phyloP scores from a whole-genome alignment of 1,140 invertebrate genomes.

The Andricus grossulariae region DNA sequence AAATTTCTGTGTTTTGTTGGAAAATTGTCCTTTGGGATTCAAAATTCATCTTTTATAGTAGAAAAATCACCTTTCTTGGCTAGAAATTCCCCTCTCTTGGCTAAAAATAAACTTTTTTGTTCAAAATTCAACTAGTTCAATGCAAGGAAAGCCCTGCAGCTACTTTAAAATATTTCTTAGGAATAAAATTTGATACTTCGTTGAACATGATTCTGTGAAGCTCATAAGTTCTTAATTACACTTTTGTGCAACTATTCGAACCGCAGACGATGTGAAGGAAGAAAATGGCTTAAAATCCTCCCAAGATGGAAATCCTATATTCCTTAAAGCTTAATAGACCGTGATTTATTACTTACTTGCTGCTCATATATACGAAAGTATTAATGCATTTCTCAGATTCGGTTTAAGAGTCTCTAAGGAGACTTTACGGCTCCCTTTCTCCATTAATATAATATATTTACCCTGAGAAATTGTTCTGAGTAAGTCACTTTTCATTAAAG shows the following conservation, averaged over 20 bases:
- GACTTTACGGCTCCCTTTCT: background rate
- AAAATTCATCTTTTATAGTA: no score
- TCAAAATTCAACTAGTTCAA: background rate
- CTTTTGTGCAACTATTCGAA: slow-evolving; percentile 33
- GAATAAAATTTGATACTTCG: slow-evolving; percentile 62
- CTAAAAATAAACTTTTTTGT: no score
- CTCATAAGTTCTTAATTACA: slow-evolving; percentile 56
- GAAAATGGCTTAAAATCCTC: background rate
- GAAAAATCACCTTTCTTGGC: no score
- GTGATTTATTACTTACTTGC: background rate
- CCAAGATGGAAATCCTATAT: background rate
- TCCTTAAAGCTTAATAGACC: background rate
- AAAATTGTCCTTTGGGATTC: no score
- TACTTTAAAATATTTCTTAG: slow-evolving; percentile 58
- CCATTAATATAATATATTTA: background rate
- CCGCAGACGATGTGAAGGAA: background rate
- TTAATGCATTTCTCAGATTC: background rate
- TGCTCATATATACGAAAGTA: background rate
- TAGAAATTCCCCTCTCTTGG: no score
- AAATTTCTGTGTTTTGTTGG: no score
- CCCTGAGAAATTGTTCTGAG: background rate
- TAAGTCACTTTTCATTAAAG: background rate
- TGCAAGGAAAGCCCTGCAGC: slow-evolving; percentile 11
- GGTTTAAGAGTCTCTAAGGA: background rate
- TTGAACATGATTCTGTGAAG: slow-evolving; percentile 40